phyloP scores from a whole-genome alignment of 2,888 invertebrate species.

The Horisme vitalbata region DNA sequence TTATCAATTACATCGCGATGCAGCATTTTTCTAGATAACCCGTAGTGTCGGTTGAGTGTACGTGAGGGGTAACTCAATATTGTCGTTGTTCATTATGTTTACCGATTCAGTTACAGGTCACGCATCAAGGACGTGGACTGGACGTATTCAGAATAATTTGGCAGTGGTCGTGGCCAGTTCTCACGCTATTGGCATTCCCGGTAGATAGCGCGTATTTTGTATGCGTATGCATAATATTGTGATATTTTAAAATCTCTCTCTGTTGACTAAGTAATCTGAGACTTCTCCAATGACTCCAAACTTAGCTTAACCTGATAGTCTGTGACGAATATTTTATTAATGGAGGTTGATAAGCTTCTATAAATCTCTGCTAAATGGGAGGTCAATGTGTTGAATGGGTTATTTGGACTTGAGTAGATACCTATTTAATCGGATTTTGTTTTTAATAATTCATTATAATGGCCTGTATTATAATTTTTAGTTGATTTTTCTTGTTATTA shows the following conservation, averaged over 20 bases:
- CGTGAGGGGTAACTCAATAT: constrained; percentile 62
- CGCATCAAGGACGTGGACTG: constrained; percentile 76
- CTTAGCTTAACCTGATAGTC: constrained; percentile 22
- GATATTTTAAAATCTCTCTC: constrained; percentile 33
- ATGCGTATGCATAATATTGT: constrained; percentile 40
- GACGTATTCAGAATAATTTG: constrained; percentile 76
- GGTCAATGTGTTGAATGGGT: constrained; percentile 21
- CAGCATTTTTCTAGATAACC: constrained; percentile 37
- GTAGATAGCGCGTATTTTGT: constrained; percentile 44
- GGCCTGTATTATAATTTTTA: background rate
- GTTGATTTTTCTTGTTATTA: too few species aligned
- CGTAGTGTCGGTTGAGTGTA: constrained; percentile 39
- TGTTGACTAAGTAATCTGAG: constrained; percentile 23
- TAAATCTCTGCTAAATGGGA: constrained; percentile 27
- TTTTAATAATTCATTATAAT: background rate
- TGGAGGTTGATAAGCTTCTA: constrained; percentile 10
- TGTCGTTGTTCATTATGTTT: constrained; percentile 47
- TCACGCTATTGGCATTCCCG: constrained; percentile 69
- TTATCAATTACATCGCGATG: constrained; percentile 19
- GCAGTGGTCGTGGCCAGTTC: constrained; percentile 65
- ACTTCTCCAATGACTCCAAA: constrained; percentile 19
- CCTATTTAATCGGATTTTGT: constrained; percentile 14
- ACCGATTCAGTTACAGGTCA: constrained; percentile 65
- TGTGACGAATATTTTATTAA: constrained; percentile 5
- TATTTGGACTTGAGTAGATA: constrained; percentile 17